Evolutionary conservation across 1,140 invertebrate species (phyloP).

Genomic region (Bombyx mandarina): DNA sequence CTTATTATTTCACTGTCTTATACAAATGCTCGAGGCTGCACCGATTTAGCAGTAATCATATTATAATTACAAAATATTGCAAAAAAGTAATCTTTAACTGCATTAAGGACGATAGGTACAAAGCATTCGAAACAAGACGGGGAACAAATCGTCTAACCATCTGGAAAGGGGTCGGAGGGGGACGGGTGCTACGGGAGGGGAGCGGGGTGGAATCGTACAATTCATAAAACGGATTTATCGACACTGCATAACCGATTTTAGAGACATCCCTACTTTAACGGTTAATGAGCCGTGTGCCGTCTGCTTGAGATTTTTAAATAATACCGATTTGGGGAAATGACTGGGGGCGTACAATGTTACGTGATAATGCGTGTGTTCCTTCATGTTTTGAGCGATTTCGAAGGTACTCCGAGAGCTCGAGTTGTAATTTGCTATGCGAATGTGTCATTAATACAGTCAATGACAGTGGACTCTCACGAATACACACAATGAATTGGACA

Average conservation of each 20-base stretch:
- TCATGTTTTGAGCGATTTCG: too few relatives aligned
- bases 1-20: too few relatives aligned
- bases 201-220: not conserved
- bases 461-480: too few relatives aligned
- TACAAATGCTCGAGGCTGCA: too few relatives aligned
- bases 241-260: slow-evolving; percentile 8
- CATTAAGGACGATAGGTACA: slow-evolving; percentile 14
- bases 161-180: slow-evolving; percentile 24
- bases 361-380: too few relatives aligned
- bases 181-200: slow-evolving; percentile 11
- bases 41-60: not conserved
- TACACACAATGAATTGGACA: too few relatives aligned
- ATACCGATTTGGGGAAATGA: too few relatives aligned
- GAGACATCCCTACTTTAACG: slow-evolving; percentile 1
- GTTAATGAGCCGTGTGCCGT: slow-evolving; percentile 1
- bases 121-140: slow-evolving; percentile 23
- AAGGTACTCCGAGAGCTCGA: too few relatives aligned
- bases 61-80: not conserved
- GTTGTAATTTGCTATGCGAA: too few relatives aligned
- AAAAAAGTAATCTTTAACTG: not conserved
- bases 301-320: too few relatives aligned
- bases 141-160: slow-evolving; percentile 23
- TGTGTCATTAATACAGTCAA: too few relatives aligned
- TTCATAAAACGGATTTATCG: slow-evolving; percentile 16
- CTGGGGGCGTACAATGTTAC: not conserved